Conservation (phyloP, 2,113 vertebrate species). For the Campylomormyrus tamandua region DNA sequence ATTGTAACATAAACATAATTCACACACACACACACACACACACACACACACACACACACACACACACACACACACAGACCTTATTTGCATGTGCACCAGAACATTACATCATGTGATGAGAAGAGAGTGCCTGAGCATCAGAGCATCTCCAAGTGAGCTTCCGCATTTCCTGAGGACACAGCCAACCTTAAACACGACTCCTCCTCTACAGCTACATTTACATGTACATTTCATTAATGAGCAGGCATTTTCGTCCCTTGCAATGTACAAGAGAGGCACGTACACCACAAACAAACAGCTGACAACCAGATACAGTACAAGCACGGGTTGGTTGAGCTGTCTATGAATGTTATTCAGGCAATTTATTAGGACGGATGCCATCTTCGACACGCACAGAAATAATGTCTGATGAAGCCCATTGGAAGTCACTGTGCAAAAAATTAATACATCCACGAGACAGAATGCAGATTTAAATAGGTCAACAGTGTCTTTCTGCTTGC, state of each 20-base stretch:
- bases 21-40: neutral
- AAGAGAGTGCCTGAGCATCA: neutral
- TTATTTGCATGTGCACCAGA: neutral
- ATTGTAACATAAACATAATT: too few relatives aligned
- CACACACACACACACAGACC: neutral
- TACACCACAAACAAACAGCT: neutral
- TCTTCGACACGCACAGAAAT: neutral
- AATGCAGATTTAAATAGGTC: slow-evolving; percentile 50
- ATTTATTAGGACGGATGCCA: neutral
- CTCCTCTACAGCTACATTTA: neutral
- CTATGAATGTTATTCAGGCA: neutral
- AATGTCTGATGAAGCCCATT: neutral
- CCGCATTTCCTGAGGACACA: neutral
- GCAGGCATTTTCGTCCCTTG: neutral
- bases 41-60: neutral
- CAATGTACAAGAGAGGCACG: neutral
- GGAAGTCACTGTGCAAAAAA: neutral
- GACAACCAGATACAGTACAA: neutral
- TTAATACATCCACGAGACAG: neutral
- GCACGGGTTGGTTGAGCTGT: neutral
- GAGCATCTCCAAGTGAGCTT: neutral
- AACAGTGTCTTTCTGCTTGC: slow-evolving; percentile 59
- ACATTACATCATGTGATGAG: neutral
- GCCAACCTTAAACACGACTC: neutral
- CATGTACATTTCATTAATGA: neutral